A percentile compares a stretch with the other conserved stretches of the same genome.
phyloP scores from a whole-genome alignment of 1,140 invertebrate genomes.

The Phthorimaea operculella region DNA sequence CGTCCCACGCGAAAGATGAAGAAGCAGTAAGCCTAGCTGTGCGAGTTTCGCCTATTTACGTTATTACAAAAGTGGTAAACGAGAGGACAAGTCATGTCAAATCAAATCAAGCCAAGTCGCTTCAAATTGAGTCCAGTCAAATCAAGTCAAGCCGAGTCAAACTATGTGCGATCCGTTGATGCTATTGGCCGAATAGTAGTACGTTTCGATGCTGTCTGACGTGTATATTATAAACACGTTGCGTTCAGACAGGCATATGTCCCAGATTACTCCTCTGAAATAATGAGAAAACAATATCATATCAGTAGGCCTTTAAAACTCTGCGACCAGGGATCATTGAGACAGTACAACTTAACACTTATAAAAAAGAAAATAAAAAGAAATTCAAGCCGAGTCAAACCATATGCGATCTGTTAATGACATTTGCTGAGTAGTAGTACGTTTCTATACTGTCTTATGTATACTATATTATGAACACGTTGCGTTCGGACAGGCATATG shows the following conservation, averaged over 20 bases:
- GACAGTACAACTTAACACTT: no score
- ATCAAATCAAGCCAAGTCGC: background rate
- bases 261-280: conserved; percentile 85
- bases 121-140: no score
- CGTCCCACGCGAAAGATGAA: no score
- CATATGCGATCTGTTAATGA: conserved; percentile 80
- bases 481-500: conserved; percentile 82
- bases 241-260: conserved; percentile 84
- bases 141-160: no score
- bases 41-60: no score
- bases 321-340: no score
- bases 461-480: conserved; percentile 87
- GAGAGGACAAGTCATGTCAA: no score
- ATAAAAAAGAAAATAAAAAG: no score
- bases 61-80: no score
- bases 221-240: conserved; percentile 89
- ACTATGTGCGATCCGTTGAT: conserved; percentile 79
- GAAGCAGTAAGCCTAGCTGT: no score
- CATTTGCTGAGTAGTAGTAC: conserved; percentile 84
- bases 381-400: no score
- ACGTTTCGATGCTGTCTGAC: conserved; percentile 80
- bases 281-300: conserved; percentile 4
- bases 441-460: conserved; percentile 83
- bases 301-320: no score
- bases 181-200: conserved; percentile 83